phyloP scores from a whole-genome alignment of 2,113 vertebrate genomes.

The Bombycilla garrulus region DNA sequence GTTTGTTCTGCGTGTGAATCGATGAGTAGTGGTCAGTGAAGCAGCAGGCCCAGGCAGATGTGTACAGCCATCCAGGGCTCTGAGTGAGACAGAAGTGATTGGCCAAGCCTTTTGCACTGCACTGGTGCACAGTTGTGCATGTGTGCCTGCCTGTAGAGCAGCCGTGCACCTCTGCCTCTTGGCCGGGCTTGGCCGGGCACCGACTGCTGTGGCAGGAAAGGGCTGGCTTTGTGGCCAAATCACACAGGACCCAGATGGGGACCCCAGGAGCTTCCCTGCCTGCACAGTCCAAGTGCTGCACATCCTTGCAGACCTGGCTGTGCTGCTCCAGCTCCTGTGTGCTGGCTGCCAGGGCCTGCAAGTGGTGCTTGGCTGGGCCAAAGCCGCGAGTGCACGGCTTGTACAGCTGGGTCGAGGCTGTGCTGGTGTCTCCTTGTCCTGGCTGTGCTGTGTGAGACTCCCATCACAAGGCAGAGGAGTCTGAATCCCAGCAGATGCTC shows the following conservation, averaged over 20 bases:
- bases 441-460: neutral
- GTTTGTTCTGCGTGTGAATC: neutral
- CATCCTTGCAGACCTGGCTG: neutral
- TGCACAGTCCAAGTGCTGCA: fast-evolving
- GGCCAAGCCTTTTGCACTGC: neutral
- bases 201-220: neutral
- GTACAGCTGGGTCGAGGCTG: neutral
- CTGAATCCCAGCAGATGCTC: neutral
- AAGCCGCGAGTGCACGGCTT: fast-evolving
- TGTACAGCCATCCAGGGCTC: neutral
- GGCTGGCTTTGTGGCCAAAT: neutral
- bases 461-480: neutral
- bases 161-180: fast-evolving
- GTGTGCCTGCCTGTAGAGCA: fast-evolving
- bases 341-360: neutral
- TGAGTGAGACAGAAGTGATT: neutral
- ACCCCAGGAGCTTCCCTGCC: neutral
- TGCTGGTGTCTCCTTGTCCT: neutral
- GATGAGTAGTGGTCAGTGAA: neutral
- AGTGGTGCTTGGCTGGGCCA: neutral
- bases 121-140: fast-evolving
- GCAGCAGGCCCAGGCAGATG: neutral
- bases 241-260: neutral
- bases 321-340: neutral
- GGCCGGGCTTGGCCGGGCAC: fast-evolving